These are phyloP conservation scores for Periplaneta americana DNA, from an alignment of 1,140 invertebrate species.

Conservation along the genomic window DNA sequence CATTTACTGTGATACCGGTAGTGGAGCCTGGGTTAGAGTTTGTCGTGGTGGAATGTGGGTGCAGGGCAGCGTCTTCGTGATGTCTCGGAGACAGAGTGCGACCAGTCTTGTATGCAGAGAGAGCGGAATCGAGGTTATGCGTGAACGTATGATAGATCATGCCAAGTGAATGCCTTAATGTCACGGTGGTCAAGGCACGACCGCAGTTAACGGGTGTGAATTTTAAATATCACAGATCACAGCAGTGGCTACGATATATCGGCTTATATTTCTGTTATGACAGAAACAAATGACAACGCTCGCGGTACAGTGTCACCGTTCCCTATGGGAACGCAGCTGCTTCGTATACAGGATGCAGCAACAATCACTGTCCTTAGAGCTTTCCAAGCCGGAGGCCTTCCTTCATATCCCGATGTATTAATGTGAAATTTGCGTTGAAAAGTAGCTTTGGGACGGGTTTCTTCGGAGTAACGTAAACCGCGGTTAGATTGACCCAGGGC, in stretches of 20 bases:
- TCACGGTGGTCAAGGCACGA: not conserved
- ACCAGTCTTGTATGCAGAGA: not conserved
- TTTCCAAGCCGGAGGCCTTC: no score
- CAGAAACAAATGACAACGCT: not conserved
- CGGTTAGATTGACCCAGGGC: no score
- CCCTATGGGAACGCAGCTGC: not conserved
- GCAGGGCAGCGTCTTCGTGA: not conserved
- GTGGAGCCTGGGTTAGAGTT: no score
- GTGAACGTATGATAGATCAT: not conserved
- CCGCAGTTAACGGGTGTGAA: not conserved
- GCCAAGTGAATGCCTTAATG: not conserved
- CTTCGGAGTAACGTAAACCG: no score
- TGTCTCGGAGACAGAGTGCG: not conserved
- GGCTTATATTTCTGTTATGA: not conserved
- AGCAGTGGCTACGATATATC: not conserved
- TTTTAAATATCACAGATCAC: not conserved
- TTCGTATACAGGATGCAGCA: not conserved
- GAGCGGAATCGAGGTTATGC: not conserved
- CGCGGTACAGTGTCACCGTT: not conserved
- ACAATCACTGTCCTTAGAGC: not conserved
- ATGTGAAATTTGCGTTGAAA: no score
- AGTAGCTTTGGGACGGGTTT: no score
- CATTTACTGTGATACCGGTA: no score
- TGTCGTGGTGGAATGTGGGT: no score
- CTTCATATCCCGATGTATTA: no score